Evolutionary conservation across 1,140 invertebrate species (phyloP).

Genomic region (Hydropsyche tenuis): DNA sequence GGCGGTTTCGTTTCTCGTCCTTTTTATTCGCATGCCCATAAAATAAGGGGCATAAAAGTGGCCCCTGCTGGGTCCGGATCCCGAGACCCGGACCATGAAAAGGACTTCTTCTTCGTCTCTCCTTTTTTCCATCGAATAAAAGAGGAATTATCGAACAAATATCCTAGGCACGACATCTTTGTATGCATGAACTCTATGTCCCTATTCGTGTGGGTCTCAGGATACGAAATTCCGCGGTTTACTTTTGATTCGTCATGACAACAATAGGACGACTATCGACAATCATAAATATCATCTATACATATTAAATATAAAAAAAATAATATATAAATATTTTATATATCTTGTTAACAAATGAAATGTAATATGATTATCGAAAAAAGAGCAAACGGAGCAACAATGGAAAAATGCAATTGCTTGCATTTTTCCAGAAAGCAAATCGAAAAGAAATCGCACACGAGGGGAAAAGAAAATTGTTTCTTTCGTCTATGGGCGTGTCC

Average conservation of each 20-base stretch:
- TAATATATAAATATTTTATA: too few relatives aligned
- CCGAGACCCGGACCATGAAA: conserved; percentile 6
- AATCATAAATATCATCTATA: too few relatives aligned
- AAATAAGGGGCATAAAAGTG: conserved; percentile 24
- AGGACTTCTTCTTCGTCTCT: background rate
- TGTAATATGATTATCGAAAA: too few relatives aligned
- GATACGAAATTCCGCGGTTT: too few relatives aligned
- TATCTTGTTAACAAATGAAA: too few relatives aligned
- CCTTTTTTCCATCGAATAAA: conserved; percentile 2
- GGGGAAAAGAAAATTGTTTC: conserved; percentile 10
- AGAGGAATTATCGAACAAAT: conserved; percentile 20
- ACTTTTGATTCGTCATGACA: too few relatives aligned
- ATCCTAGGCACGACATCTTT: background rate
- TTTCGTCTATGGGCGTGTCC: conserved; percentile 1
- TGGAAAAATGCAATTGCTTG: background rate
- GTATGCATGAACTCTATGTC: too few relatives aligned
- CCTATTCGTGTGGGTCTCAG: too few relatives aligned
- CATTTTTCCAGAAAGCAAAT: background rate
- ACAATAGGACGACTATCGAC: too few relatives aligned
- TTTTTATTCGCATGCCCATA: conserved; percentile 10
- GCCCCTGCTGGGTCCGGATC: background rate
- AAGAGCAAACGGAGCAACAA: background rate
- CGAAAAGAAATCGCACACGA: background rate
- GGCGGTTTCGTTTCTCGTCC: conserved; percentile 19
- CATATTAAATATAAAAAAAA: too few relatives aligned